These are phyloP conservation scores for Simalia tracyae DNA, from an alignment of 2,797 vertebrate genomes.

Conservation along the genomic window DNA sequence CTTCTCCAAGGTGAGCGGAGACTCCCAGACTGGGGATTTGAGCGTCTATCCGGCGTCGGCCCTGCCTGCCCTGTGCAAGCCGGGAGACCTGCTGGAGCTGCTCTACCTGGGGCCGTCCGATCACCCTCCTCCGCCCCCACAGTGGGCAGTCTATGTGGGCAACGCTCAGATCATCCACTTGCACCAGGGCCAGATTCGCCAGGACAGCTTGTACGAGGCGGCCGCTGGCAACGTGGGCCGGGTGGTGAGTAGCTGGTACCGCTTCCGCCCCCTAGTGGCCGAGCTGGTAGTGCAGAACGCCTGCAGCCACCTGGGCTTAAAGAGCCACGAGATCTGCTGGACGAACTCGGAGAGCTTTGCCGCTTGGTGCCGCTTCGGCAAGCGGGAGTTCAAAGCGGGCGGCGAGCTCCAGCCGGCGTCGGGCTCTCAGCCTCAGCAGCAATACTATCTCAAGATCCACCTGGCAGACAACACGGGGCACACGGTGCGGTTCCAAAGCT, in stretches of 20 bases:
- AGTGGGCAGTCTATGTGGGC: conserved; percentile 95
- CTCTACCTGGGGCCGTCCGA: conserved; percentile 78
- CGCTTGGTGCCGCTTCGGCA: conserved; percentile 98
- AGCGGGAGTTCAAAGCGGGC: conserved; percentile 96
- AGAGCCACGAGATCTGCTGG: conserved; percentile 95
- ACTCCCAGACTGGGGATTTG: conserved; percentile 87
- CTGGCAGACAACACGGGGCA: conserved; percentile 88
- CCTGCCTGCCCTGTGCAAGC: conserved; percentile 92
- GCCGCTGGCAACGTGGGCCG: conserved; percentile 89
- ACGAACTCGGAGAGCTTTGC: conserved; percentile 99
- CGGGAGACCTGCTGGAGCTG: conserved; percentile 96
- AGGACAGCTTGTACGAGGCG: conserved; percentile 91
- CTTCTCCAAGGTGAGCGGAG: conserved; percentile 95
- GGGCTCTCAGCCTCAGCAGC: conserved; percentile 73
- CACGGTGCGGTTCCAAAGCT: conserved; percentile 91
- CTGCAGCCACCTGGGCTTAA: conserved; percentile 91
- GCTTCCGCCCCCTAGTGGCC: conserved; percentile 91
- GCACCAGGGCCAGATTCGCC: conserved; percentile 95
- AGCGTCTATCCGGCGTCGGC: conserved; percentile 88
- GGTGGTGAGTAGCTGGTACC: conserved; percentile 96
- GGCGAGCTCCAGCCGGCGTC: conserved; percentile 88
- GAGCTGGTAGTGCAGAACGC: conserved; percentile 99
- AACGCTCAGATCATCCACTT: conserved; percentile 93
- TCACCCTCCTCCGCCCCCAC: conserved; percentile 79
- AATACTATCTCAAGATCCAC: conserved; percentile 94